These are phyloP conservation scores for Dunckerocampus dactyliophorus DNA, from an alignment of 2,113 vertebrate species.

Conservation along the genomic window DNA sequence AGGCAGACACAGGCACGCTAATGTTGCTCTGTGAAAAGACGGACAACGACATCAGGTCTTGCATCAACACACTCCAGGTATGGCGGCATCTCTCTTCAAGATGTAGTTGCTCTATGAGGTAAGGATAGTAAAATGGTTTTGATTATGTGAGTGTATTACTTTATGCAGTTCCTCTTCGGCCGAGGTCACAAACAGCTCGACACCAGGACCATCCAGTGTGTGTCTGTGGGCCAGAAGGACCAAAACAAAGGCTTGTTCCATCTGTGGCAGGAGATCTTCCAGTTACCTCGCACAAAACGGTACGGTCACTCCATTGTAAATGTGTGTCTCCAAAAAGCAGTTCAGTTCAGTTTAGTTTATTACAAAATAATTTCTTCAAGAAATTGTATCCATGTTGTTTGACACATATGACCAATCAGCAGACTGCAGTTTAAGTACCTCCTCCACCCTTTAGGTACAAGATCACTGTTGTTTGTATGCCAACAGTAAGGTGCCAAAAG, in stretches of 20 bases:
- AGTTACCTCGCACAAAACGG: conserved; percentile 85
- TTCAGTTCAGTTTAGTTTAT: no score
- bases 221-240: conserved; percentile 88
- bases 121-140: background rate
- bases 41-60: conserved; percentile 89
- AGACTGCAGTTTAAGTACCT: no score
- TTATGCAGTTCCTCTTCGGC: conserved; percentile 84
- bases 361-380: no score
- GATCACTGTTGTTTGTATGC: no score
- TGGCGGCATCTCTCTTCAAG: background rate
- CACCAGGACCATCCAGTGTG: conserved; percentile 71
- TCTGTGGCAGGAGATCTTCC: conserved; percentile 94
- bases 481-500: no score
- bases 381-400: no score
- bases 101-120: background rate
- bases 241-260: conserved; percentile 92
- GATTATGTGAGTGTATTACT: background rate
- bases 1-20: conserved; percentile 74
- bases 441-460: no score
- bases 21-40: conserved; percentile 88
- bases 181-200: conserved; percentile 82
- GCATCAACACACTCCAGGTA: conserved; percentile 94
- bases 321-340: background rate
- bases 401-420: no score
- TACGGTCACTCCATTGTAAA: conserved; percentile 25